Conservation (phyloP, 2,113 vertebrate genomes). For the Anser cygnoides region DNA sequence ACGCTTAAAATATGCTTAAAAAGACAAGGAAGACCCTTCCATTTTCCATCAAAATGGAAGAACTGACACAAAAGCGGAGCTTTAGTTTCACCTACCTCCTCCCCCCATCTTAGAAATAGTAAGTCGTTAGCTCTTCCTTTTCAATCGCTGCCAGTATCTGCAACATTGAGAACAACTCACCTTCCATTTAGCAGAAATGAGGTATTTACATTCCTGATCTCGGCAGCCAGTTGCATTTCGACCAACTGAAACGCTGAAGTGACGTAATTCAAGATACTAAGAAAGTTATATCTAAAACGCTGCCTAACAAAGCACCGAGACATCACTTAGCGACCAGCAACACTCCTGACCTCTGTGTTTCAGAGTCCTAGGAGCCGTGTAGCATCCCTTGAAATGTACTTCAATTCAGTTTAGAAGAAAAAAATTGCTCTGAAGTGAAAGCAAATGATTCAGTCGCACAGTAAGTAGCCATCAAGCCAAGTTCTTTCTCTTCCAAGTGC, state of each 20-base stretch:
- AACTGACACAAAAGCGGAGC: neutral
- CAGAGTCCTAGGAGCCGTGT: neutral
- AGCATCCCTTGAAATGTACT: neutral
- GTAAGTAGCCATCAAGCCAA: neutral
- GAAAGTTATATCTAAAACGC: neutral
- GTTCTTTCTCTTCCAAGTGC: neutral
- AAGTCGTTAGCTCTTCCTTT: neutral
- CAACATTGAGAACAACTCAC: neutral
- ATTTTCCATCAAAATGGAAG: neutral
- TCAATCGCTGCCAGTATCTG: neutral
- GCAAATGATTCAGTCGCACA: neutral
- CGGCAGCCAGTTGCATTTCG: neutral
- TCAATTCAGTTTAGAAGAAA: neutral
- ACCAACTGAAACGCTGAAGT: neutral
- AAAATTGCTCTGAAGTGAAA: neutral
- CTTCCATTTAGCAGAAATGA: neutral
- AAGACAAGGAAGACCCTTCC: neutral
- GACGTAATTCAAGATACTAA: neutral
- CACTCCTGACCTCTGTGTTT: neutral
- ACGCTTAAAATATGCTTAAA: neutral
- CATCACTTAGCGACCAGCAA: neutral
- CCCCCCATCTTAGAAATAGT: neutral
- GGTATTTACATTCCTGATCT: neutral
- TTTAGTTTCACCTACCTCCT: neutral
- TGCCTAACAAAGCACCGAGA: neutral